Evolutionary conservation across 2,797 vertebrate genomes (phyloP), one percentile per base, ranked within the genome.

Genomic region (Choloepus didactylus): DNA sequence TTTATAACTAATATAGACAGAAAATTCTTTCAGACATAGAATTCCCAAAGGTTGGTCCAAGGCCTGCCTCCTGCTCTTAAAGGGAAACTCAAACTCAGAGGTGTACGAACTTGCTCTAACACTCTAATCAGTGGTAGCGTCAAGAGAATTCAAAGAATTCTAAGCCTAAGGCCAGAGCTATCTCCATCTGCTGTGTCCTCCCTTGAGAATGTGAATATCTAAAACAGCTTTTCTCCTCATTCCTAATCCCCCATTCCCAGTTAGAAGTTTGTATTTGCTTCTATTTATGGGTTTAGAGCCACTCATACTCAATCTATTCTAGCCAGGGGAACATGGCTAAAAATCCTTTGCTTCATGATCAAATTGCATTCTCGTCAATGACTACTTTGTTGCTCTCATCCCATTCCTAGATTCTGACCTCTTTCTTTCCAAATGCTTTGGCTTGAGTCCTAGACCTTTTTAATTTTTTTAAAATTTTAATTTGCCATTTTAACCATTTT

Each of bases 21-120:
- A 91, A 85, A 12, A 59, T 38, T 76, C 92, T 72, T 82, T 90
- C 81, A 90, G 54, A 86, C 21, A 76, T 41, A 93, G 64, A 87
- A 82, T 95, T 41, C 60, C 29, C 60, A 35, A 92, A 19, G 19
- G 31, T 25, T 94, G 31, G 29, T 77, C 3, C 56, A 73, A 44
- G 49, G 7, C 77, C 82, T 76, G 6, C 72, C 49, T 79, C 4
- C 66, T 80, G 29, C 54, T 81, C 51, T 81, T 44, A 84, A 14
- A 79, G 41, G 86, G 38, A 92, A 91, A 75, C n/a, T 85, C 18
- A 75, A 77, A 70, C 25, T 84, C 35, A 92, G 19, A 41, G 49
- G 25, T 76, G 14, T 44, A n/a, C 2, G 3, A 89, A 86, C 49
- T 89, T 86, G 38, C 80, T 92, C 16, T 72, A 59, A 72, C n/a